Conservation (phyloP, 2,888 invertebrate species). For the Plebejus melissa region DNA sequence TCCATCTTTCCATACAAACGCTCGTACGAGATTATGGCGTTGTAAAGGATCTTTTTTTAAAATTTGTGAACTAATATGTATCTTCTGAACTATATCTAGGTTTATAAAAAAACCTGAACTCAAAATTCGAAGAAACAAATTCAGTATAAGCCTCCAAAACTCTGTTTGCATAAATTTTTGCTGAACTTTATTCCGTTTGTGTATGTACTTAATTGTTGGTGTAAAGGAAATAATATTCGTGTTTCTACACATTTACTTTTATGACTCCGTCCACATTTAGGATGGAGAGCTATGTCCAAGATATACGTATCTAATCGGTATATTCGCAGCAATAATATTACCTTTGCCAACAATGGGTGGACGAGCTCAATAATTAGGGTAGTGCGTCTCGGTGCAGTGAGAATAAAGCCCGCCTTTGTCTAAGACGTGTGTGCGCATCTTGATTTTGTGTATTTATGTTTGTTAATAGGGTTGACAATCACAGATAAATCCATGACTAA, state of each 20-base stretch:
- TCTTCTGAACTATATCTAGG: too few relatives aligned
- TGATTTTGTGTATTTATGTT: conserved; percentile 59
- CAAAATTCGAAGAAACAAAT: too few relatives aligned
- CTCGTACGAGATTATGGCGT: too few relatives aligned
- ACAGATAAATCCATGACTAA: neutral
- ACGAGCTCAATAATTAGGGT: conserved; percentile 74
- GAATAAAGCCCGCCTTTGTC: conserved; percentile 73
- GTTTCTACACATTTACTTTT: neutral
- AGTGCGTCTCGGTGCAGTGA: conserved; percentile 82
- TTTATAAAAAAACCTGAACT: too few relatives aligned
- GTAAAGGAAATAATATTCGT: too few relatives aligned
- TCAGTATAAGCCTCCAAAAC: too few relatives aligned
- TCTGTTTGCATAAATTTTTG: too few relatives aligned
- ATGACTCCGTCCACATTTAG: neutral
- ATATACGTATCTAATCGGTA: conserved; percentile 37
- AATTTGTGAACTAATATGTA: too few relatives aligned
- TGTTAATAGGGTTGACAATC: conserved; percentile 40
- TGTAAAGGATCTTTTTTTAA: too few relatives aligned
- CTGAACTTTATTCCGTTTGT: too few relatives aligned
- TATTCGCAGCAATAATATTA: conserved; percentile 47
- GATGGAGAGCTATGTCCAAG: neutral
- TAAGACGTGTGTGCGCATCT: conserved; percentile 53
- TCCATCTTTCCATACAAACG: too few relatives aligned
- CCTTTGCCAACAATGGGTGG: conserved; percentile 53
- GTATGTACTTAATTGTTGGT: too few relatives aligned